These are phyloP conservation scores for Chrysolina americana DNA, from an alignment of 2,888 invertebrate species.

Conservation along the genomic window DNA sequence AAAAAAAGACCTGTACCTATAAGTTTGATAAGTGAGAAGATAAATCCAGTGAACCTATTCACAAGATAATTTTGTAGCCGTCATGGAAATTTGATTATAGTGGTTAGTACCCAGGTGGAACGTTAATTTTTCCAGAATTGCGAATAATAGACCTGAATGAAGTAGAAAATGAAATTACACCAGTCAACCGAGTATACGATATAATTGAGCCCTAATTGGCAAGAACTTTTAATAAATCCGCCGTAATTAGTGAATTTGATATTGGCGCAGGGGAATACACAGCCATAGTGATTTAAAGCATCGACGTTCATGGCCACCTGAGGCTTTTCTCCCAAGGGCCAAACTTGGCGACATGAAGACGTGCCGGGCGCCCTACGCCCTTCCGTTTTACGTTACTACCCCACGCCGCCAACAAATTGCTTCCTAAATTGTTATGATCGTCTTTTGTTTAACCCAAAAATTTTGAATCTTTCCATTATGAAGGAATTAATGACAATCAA, in stretches of 20 bases:
- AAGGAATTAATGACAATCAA: conserved; percentile 54
- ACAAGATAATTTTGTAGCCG: too few relatives aligned
- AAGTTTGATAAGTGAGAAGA: too few relatives aligned
- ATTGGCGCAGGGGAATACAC: conserved; percentile 50
- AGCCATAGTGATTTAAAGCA: conserved; percentile 24
- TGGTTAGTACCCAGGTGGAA: too few relatives aligned
- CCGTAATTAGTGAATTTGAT: conserved; percentile 53
- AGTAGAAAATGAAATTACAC: conserved; percentile 25
- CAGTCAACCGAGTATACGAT: conserved; percentile 28
- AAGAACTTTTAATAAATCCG: conserved; percentile 53
- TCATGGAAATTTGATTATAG: too few relatives aligned
- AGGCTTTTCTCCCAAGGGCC: conserved; percentile 54
- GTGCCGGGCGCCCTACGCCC: conserved; percentile 50
- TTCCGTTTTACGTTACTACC: conserved; percentile 38
- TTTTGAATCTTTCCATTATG: conserved; percentile 56
- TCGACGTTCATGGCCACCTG: conserved; percentile 51
- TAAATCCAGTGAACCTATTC: too few relatives aligned
- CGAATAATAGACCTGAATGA: conserved; percentile 7
- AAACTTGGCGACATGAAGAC: conserved; percentile 56
- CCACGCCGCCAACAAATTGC: conserved; percentile 49
- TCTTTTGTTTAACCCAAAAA: conserved; percentile 54
- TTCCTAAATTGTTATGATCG: conserved; percentile 57
- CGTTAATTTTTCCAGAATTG: not conserved
- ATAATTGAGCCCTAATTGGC: conserved; percentile 53
- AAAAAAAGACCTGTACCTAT: too few relatives aligned